These are phyloP conservation scores for Drosophila testacea DNA, from an alignment of 2,888 invertebrate species.

Conservation along the genomic window DNA sequence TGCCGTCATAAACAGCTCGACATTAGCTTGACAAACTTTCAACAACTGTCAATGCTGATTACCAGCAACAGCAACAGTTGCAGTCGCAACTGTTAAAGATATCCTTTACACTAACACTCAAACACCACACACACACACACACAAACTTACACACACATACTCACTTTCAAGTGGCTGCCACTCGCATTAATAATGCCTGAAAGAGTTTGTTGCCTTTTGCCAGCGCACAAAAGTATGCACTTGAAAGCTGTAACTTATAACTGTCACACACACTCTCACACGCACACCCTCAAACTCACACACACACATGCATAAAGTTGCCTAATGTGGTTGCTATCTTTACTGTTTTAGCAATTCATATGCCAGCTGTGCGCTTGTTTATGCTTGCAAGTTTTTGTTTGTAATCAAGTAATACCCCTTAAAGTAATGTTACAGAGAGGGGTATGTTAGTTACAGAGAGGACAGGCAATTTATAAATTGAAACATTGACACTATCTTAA, in stretches of 20 bases:
- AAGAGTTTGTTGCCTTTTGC: slow-evolving; percentile 52
- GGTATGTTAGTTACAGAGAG: slow-evolving; percentile 11
- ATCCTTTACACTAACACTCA: slow-evolving; percentile 18
- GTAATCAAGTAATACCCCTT: slow-evolving; percentile 56
- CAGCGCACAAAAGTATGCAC: slow-evolving; percentile 64
- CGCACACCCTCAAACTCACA: not conserved
- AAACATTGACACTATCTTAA: too few species aligned
- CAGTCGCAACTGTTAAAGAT: slow-evolving; percentile 17
- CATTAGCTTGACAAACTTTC: slow-evolving; percentile 62
- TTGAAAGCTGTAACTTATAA: slow-evolving; percentile 60
- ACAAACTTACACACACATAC: slow-evolving; percentile 11
- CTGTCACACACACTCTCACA: slow-evolving; percentile 24
- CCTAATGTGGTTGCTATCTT: slow-evolving; percentile 67
- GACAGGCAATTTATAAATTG: not conserved
- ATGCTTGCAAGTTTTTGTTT: slow-evolving; percentile 61
- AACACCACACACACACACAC: slow-evolving; percentile 10
- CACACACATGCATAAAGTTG: slow-evolving; percentile 55
- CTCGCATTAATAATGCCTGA: slow-evolving; percentile 69
- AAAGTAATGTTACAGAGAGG: not conserved
- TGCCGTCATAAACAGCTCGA: slow-evolving; percentile 46
- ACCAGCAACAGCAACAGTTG: slow-evolving; percentile 27
- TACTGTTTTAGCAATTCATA: slow-evolving; percentile 64
- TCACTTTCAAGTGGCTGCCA: slow-evolving; percentile 53
- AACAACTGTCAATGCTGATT: slow-evolving; percentile 75
- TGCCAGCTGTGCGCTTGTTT: slow-evolving; percentile 70